Evolutionary conservation across 2,113 vertebrate species (phyloP).

Genomic region (Malaclemys terrapin): DNA sequence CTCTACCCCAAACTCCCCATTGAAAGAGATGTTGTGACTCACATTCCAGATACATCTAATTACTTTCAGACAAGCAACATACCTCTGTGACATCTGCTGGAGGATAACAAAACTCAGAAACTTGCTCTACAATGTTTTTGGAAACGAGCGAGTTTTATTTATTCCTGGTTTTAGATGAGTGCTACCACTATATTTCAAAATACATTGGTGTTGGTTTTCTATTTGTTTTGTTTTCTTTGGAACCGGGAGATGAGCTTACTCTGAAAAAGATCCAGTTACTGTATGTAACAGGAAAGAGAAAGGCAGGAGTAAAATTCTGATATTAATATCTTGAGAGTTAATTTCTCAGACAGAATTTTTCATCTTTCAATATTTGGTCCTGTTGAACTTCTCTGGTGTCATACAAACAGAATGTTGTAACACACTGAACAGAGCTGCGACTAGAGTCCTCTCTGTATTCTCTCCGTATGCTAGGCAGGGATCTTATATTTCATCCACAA

Average conservation of each 20-base stretch:
- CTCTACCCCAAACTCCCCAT: background rate
- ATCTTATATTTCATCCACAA: background rate
- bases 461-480: background rate
- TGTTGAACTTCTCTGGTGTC: background rate
- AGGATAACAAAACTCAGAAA: background rate
- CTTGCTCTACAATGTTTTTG: background rate
- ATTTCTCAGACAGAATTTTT: background rate
- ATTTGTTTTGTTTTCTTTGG: background rate
- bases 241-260: background rate
- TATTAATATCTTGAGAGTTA: background rate
- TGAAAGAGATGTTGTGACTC: background rate
- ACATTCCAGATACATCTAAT: background rate
- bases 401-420: background rate
- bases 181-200: background rate
- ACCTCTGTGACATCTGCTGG: background rate
- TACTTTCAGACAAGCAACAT: background rate
- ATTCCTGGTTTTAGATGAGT: background rate
- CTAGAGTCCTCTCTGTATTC: background rate
- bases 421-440: background rate
- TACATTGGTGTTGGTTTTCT: too few relatives aligned
- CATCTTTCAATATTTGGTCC: background rate
- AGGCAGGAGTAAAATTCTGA: background rate
- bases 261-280: background rate
- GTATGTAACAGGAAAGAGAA: background rate
- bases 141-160: background rate